Evolutionary conservation across 2,113 vertebrate species (phyloP).

Genomic region (Dendrocopos noguchii): DNA sequence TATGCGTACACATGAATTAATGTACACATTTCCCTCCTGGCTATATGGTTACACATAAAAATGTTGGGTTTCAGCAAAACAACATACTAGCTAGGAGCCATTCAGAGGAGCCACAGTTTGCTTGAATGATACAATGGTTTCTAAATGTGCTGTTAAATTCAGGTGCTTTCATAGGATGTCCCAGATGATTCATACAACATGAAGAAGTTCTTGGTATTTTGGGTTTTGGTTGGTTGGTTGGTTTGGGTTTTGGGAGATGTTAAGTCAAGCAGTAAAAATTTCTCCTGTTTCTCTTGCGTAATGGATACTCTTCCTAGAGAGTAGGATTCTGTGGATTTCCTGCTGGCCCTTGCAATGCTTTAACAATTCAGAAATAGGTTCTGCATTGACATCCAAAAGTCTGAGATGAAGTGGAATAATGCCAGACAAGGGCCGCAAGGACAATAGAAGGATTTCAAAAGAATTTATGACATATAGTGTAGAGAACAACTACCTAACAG

Average conservation of each 20-base stretch:
- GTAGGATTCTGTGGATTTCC: not conserved
- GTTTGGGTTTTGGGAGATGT: not conserved
- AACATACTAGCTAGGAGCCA: not conserved
- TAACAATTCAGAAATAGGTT: not conserved
- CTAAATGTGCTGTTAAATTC: not conserved
- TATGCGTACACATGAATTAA: accelerated
- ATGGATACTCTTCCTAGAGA: not conserved
- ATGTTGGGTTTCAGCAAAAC: not conserved
- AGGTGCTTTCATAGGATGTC: not conserved
- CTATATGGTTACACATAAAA: not conserved
- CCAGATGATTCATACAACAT: not conserved
- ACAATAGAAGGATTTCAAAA: not conserved
- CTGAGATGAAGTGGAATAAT: not conserved
- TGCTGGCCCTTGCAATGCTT: not conserved
- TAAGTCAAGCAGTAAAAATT: not conserved
- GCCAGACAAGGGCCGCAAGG: not conserved
- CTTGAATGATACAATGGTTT: not conserved
- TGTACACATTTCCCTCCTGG: not conserved
- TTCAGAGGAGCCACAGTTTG: not conserved
- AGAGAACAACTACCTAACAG: not conserved
- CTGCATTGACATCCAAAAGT: not conserved
- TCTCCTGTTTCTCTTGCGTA: not conserved
- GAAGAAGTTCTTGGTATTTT: not conserved
- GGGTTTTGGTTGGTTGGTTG: not conserved
- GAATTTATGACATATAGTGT: not conserved